Conservation (phyloP, 2,888 invertebrate species). For the Cephalotes varians region DNA sequence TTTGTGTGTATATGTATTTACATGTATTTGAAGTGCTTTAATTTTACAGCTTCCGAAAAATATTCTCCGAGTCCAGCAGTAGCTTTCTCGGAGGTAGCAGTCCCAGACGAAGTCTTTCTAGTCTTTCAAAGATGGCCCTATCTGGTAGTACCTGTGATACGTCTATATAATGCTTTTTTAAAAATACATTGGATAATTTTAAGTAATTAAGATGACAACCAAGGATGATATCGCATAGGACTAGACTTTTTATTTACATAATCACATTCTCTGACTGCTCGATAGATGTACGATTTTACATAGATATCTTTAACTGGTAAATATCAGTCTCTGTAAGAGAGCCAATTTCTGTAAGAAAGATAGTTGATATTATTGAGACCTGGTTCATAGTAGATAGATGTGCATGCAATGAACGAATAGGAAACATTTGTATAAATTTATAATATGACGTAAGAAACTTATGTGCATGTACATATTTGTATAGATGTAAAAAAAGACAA, state of each 20-base stretch:
- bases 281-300: constrained; percentile 35
- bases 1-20: background rate
- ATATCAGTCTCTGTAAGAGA: too few species aligned
- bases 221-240: constrained; percentile 10
- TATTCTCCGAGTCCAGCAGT: constrained; percentile 93
- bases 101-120: constrained; percentile 93
- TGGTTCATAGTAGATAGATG: constrained; percentile 39
- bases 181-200: constrained; percentile 48
- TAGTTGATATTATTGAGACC: constrained; percentile 25
- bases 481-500: constrained; percentile 29
- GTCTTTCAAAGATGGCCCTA: constrained; percentile 92
- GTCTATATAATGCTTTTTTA: constrained; percentile 68
- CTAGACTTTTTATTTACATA: constrained; percentile 26
- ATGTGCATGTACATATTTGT: constrained; percentile 43
- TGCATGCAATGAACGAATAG: constrained; percentile 37
- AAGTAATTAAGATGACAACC: constrained; percentile 27
- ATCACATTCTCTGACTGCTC: constrained; percentile 11
- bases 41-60: constrained; percentile 93
- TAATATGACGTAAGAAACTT: background rate
- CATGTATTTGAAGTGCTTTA: constrained; percentile 22
- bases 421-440: constrained; percentile 36
- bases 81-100: constrained; percentile 89
- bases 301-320: constrained; percentile 42
- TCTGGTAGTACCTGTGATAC: constrained; percentile 83
- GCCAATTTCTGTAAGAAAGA: constrained; percentile 5